phyloP scores from a whole-genome alignment of 2,888 invertebrate species.

The Strigamia transsilvanica region DNA sequence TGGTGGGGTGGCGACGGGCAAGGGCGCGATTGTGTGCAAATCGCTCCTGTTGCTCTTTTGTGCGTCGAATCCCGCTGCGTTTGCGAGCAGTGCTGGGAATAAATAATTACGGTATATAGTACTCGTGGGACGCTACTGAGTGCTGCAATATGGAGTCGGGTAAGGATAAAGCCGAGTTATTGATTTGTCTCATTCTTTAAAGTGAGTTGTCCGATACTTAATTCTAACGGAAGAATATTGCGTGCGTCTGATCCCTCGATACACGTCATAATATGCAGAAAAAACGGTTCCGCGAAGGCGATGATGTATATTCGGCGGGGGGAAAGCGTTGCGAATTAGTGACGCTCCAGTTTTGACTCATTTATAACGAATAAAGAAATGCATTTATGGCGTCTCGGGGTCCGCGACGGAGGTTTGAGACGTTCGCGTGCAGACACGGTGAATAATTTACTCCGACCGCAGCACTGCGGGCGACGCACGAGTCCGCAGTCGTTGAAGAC shows the following conservation, averaged over 20 bases:
- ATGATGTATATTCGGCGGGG: neutral
- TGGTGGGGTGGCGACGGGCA: neutral
- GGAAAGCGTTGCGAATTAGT: neutral
- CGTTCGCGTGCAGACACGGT: neutral
- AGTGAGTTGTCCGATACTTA: too few species aligned
- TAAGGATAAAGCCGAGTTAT: too few species aligned
- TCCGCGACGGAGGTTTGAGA: slow-evolving; percentile 5
- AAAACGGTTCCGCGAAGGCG: neutral
- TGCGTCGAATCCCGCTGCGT: neutral
- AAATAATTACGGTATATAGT: neutral
- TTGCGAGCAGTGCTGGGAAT: neutral
- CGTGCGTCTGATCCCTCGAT: too few species aligned
- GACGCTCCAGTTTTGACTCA: neutral
- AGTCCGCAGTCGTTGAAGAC: neutral
- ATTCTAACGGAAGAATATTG: too few species aligned
- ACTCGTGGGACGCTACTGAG: slow-evolving; percentile 3
- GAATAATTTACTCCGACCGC: slow-evolving; percentile 3
- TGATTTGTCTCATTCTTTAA: too few species aligned
- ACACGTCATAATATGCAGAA: neutral
- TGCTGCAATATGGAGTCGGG: neutral
- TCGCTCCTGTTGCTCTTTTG: slow-evolving; percentile 2
- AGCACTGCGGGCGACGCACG: neutral
- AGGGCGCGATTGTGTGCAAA: neutral
- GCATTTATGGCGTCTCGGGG: neutral
- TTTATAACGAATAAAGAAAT: slow-evolving; percentile 1